Conservation (phyloP, 2,888 invertebrate genomes). For the Stenichneumon culpator region DNA sequence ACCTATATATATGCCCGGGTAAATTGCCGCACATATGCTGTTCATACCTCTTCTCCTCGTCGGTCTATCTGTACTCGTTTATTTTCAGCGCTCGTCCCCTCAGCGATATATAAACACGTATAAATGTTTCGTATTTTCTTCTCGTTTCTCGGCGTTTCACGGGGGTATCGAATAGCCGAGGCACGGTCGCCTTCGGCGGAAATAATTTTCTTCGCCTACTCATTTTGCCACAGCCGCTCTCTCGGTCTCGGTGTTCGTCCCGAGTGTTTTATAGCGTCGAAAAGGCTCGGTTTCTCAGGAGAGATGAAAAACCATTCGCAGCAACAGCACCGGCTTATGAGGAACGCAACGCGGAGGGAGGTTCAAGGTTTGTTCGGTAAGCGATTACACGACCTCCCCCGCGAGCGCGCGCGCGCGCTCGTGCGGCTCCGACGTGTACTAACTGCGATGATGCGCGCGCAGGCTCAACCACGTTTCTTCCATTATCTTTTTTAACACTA, state of each 20-base stretch:
- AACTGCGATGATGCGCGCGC: neutral
- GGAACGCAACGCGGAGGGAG: constrained; percentile 38
- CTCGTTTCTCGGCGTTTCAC: neutral
- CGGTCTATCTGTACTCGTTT: constrained; percentile 31
- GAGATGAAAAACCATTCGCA: constrained; percentile 4
- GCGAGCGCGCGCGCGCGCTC: neutral
- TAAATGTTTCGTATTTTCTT: constrained; percentile 33
- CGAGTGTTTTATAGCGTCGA: constrained; percentile 2
- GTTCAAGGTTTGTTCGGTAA: constrained; percentile 61
- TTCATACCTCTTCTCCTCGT: constrained; percentile 66
- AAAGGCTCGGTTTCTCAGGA: neutral
- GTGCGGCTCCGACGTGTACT: neutral
- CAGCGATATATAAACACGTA: constrained; percentile 13
- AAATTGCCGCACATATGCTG: constrained; percentile 66
- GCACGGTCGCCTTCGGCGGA: constrained; percentile 56
- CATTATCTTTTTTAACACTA: neutral
- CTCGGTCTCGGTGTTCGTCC: constrained; percentile 9
- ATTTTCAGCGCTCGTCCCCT: constrained; percentile 33
- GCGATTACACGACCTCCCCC: constrained; percentile 50
- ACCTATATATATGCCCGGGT: constrained; percentile 49
- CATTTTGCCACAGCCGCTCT: constrained; percentile 29
- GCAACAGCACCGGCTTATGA: constrained; percentile 17
- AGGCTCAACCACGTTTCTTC: neutral
- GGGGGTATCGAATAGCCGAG: neutral
- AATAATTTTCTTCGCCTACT: constrained; percentile 63